phyloP scores from a whole-genome alignment of 2,797 vertebrate genomes.

The Linurgus olivaceus region DNA sequence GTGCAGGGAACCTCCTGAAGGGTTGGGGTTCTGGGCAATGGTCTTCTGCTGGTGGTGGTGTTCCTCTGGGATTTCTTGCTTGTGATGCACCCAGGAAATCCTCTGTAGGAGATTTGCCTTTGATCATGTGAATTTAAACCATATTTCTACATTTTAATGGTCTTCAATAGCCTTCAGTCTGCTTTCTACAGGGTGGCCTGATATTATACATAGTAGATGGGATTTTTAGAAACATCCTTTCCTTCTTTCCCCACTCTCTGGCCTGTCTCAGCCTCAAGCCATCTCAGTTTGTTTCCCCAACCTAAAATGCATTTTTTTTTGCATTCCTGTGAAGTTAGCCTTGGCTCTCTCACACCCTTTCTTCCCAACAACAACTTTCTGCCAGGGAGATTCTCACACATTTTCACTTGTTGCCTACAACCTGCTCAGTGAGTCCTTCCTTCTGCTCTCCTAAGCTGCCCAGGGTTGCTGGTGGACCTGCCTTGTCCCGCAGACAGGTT shows the following conservation, averaged over 20 bases:
- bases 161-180: not conserved
- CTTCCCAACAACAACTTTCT: not conserved
- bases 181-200: not conserved
- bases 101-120: not conserved
- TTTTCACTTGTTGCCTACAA: not conserved
- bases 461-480: not conserved
- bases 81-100: not conserved
- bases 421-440: rapidly evolving
- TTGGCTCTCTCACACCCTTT: not conserved
- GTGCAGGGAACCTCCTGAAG: not conserved
- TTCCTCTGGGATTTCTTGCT: not conserved
- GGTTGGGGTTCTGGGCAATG: rapidly evolving
- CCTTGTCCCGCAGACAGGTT: not conserved
- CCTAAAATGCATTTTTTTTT: not conserved
- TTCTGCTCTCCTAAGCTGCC: not conserved
- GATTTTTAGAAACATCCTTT: not conserved
- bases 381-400: not conserved
- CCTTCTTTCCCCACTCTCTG: not conserved
- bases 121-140: not conserved
- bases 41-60: not conserved
- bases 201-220: not conserved
- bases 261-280: not conserved
- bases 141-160: not conserved
- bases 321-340: not conserved
- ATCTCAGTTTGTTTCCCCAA: not conserved